These are phyloP conservation scores for Malurus elegans DNA, from an alignment of 2,113 vertebrate species.

Conservation along the genomic window DNA sequence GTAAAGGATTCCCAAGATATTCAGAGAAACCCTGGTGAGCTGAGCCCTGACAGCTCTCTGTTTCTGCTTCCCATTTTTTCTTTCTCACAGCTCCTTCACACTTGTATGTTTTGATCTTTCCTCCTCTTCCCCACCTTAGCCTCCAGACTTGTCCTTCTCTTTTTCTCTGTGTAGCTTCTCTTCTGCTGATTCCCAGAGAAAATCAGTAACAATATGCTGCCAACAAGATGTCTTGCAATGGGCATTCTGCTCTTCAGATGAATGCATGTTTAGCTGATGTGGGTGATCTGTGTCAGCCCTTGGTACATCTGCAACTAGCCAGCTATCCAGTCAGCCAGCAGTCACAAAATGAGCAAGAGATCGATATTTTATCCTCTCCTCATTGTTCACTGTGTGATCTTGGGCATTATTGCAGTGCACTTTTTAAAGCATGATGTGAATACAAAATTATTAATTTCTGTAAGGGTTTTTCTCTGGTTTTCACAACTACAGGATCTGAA, in stretches of 20 bases:
- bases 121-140: neutral
- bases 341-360: neutral
- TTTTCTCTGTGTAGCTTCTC: neutral
- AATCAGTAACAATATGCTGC: neutral
- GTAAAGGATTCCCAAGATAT: neutral
- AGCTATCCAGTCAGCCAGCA: neutral
- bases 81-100: neutral
- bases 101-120: neutral
- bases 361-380: neutral
- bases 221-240: neutral
- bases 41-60: accelerated
- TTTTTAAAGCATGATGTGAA: neutral
- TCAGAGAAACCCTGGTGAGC: neutral
- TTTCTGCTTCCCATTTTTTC: neutral
- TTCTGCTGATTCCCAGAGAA: neutral
- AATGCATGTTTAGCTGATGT: neutral
- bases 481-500: neutral
- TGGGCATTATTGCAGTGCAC: neutral
- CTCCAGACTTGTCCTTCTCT: neutral
- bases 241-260: neutral
- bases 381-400: neutral
- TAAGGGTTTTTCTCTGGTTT: neutral
- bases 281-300: neutral
- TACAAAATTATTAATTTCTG: neutral
- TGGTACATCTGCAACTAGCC: neutral